These are phyloP conservation scores for Pseudoatta argentina DNA, from an alignment of 1,140 invertebrate genomes.

Conservation along the genomic window DNA sequence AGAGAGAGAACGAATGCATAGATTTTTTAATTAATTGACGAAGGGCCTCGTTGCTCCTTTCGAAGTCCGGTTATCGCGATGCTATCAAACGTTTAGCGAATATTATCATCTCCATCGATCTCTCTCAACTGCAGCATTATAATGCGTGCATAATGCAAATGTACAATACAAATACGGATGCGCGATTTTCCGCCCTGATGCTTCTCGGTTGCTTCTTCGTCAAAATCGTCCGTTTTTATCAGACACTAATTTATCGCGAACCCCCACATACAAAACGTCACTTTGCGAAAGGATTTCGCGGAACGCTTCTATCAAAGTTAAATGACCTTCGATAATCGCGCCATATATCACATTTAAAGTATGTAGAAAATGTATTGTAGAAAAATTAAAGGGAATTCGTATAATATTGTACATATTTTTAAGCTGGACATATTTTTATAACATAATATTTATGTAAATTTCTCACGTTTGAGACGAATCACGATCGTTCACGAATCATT, in stretches of 20 bases:
- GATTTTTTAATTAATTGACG: neutral
- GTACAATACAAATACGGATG: slow-evolving; percentile 3
- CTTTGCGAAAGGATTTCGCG: neutral
- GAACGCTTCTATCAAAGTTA: neutral
- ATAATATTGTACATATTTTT: neutral
- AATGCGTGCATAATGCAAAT: slow-evolving; percentile 27
- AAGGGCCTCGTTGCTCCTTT: neutral
- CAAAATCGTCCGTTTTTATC: slow-evolving; percentile 6
- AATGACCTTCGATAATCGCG: neutral
- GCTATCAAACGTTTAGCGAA: slow-evolving; percentile 31
- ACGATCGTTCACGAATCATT: neutral
- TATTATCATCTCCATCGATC: slow-evolving; percentile 26
- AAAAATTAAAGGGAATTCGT: slow-evolving; percentile 1
- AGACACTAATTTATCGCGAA: neutral
- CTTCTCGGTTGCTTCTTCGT: neutral
- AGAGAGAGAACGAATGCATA: neutral
- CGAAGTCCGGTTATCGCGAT: neutral
- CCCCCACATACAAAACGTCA: neutral
- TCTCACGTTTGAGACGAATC: neutral
- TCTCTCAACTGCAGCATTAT: neutral
- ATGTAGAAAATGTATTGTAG: neutral
- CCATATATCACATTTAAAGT: neutral
- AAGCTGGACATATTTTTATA: neutral
- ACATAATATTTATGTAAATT: neutral
- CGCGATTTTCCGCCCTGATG: slow-evolving; percentile 21